Conservation (phyloP, 2,113 vertebrate species). For the Oostethus manadensis region DNA sequence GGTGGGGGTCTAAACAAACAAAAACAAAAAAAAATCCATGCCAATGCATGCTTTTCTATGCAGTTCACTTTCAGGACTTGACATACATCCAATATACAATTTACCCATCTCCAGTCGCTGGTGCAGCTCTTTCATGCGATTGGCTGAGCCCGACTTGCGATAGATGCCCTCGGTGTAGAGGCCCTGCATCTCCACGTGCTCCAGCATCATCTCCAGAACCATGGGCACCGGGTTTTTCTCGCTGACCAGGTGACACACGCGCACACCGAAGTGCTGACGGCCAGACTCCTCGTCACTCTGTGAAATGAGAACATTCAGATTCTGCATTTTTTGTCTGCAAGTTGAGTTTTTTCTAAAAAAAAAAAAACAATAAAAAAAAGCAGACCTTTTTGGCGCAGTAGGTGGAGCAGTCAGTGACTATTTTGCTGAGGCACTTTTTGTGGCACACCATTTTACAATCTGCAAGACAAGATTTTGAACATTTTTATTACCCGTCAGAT, state of each 20-base stretch:
- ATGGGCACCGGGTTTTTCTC: slow-evolving; percentile 84
- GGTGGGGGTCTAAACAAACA: slow-evolving; percentile 73
- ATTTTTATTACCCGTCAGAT: not conserved
- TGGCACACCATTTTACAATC: slow-evolving; percentile 96
- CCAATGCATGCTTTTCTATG: too few species aligned
- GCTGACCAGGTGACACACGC: slow-evolving; percentile 75
- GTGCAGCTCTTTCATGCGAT: slow-evolving; percentile 89
- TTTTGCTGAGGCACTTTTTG: slow-evolving; percentile 90
- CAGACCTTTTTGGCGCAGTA: slow-evolving; percentile 76
- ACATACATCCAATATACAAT: too few species aligned
- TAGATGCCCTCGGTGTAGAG: slow-evolving; percentile 97
- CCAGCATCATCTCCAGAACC: slow-evolving; percentile 90
- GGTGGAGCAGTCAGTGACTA: slow-evolving; percentile 80
- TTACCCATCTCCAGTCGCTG: slow-evolving; percentile 84
- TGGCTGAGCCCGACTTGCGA: slow-evolving; percentile 92
- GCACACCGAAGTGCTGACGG: slow-evolving; percentile 83
- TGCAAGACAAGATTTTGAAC: slow-evolving; percentile 43
- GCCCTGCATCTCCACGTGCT: slow-evolving; percentile 93
- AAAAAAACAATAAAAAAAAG: slow-evolving; percentile 6
- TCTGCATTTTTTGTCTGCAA: not conserved
- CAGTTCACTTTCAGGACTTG: too few species aligned
- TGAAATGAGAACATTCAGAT: not conserved
- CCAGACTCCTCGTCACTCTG: slow-evolving; percentile 75
- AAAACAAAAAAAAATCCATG: not conserved
- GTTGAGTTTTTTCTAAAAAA: not conserved